These are phyloP conservation scores for Troides oblongomaculatus DNA, from an alignment of 2,888 invertebrate genomes.

Conservation along the genomic window DNA sequence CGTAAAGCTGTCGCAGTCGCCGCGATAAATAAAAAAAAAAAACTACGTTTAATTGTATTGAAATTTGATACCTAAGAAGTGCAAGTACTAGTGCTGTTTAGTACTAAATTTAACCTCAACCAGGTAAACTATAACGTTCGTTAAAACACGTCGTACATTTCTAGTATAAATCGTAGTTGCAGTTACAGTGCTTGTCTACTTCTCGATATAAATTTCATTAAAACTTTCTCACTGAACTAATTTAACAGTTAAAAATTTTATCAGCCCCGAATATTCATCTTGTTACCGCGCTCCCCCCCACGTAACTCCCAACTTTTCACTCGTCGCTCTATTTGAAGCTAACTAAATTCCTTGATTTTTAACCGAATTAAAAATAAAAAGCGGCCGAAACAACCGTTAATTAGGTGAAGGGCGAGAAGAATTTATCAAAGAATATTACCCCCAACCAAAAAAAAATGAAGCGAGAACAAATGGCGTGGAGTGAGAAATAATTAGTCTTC, in stretches of 20 bases:
- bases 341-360: slow-evolving; percentile 16
- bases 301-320: slow-evolving; percentile 5
- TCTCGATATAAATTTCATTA: neutral
- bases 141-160: too few species aligned
- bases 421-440: slow-evolving; percentile 32
- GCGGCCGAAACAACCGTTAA: slow-evolving; percentile 19
- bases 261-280: slow-evolving; percentile 5
- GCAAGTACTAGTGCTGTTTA: too few species aligned
- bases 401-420: slow-evolving; percentile 26
- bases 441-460: slow-evolving; percentile 29
- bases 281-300: neutral
- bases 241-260: neutral
- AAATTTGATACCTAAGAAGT: too few species aligned
- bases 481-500: slow-evolving; percentile 56
- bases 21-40: too few species aligned
- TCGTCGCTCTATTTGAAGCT: slow-evolving; percentile 11
- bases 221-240: neutral
- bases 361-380: slow-evolving; percentile 16
- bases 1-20: too few species aligned
- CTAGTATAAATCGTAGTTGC: too few species aligned
- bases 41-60: too few species aligned
- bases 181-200: neutral
- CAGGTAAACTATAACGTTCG: too few species aligned
- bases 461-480: slow-evolving; percentile 49
- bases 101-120: too few species aligned